These are phyloP conservation scores for Ophion ventricosus DNA, from an alignment of 2,888 invertebrate genomes.

Conservation along the genomic window DNA sequence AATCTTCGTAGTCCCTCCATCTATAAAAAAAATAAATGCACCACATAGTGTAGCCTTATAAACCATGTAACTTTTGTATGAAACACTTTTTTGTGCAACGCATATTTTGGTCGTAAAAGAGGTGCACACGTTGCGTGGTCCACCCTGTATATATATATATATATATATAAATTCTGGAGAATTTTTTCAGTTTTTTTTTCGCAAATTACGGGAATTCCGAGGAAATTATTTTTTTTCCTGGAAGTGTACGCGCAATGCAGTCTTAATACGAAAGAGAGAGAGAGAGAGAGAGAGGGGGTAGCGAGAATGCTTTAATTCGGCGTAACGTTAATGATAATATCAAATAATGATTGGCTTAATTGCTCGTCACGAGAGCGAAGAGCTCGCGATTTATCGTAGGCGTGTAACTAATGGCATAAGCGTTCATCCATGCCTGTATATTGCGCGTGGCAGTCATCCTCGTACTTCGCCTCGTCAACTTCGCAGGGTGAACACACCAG, in stretches of 20 bases:
- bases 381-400: conserved; percentile 60
- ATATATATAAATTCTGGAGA: neutral
- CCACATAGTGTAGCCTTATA: too few species aligned
- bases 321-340: conserved; percentile 52
- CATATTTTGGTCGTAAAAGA: too few species aligned
- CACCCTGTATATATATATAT: too few species aligned
- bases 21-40: too few species aligned
- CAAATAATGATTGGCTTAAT: conserved; percentile 62
- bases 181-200: neutral
- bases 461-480: conserved; percentile 20
- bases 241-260: conserved; percentile 12
- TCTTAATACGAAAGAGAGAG: neutral
- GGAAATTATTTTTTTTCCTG: neutral
- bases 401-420: conserved; percentile 44
- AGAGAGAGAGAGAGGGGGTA: neutral
- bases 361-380: conserved; percentile 35
- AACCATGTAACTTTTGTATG: too few species aligned
- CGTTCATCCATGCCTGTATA: neutral
- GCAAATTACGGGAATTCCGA: neutral
- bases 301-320: conserved; percentile 21
- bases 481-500: conserved; percentile 26
- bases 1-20: too few species aligned
- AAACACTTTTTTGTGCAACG: too few species aligned
- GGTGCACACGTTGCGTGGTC: too few species aligned
- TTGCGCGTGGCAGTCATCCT: conserved; percentile 1